Percentiles rank a stretch among this genome's conserved stretches.
phyloP scores from a whole-genome alignment of 2,797 vertebrate species.

The Diceros bicornis region DNA sequence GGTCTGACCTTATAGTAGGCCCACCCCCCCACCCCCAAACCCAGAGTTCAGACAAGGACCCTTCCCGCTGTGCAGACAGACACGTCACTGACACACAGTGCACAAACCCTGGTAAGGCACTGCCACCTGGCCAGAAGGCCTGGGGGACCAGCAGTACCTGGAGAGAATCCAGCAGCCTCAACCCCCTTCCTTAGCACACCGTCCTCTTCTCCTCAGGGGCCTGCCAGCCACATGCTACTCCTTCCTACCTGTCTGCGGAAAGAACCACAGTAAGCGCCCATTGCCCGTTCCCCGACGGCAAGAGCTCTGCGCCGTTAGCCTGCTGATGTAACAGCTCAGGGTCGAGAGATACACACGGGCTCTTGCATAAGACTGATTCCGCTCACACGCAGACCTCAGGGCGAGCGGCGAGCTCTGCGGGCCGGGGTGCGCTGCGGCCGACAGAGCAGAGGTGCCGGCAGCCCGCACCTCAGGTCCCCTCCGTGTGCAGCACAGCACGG shows the following conservation, averaged over 20 bases:
- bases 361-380: neutral
- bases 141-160: neutral
- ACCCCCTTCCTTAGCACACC: neutral
- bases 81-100: too few species aligned
- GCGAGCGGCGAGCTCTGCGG: neutral
- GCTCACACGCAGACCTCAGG: neutral
- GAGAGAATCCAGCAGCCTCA: neutral
- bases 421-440: neutral
- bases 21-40: neutral
- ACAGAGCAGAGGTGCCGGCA: neutral
- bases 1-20: neutral
- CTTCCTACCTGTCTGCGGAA: neutral
- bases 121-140: neutral
- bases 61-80: neutral
- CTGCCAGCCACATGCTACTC: neutral
- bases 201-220: neutral
- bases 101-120: neutral
- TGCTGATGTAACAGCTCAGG: neutral
- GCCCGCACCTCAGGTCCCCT: neutral
- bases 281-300: neutral
- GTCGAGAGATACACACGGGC: neutral
- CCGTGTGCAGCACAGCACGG: rapidly evolving
- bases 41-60: neutral
- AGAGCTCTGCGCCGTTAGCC: neutral
- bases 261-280: neutral